These are phyloP conservation scores for Hecatera dysodea DNA, from an alignment of 2,888 invertebrate species.

Conservation along the genomic window DNA sequence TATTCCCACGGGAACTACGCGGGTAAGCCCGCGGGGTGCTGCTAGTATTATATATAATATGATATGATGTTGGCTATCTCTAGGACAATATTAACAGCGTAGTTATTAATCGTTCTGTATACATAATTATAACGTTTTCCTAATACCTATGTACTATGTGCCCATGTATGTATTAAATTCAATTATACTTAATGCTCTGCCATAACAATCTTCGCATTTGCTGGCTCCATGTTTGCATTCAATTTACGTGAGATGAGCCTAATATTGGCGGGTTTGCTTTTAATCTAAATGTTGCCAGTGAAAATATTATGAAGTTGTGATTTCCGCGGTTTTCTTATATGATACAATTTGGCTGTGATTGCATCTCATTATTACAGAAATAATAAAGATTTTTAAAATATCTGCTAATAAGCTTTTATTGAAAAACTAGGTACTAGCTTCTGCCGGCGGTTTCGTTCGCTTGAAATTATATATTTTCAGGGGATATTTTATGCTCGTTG, in stretches of 20 bases:
- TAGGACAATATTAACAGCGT: not conserved
- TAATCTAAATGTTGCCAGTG: constrained; percentile 70
- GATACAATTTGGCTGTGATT: not conserved
- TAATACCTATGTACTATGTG: not conserved
- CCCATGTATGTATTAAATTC: constrained; percentile 41
- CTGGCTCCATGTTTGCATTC: constrained; percentile 70
- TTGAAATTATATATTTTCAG: too few species aligned
- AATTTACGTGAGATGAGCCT: constrained; percentile 69
- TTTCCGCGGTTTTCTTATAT: constrained; percentile 9
- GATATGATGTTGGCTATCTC: not conserved
- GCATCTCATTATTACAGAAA: too few species aligned
- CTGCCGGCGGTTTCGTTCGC: too few species aligned
- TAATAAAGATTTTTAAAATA: not conserved
- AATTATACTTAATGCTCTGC: constrained; percentile 53
- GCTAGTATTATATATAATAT: not conserved
- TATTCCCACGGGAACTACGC: too few species aligned
- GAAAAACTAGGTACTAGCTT: too few species aligned
- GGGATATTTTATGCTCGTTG: too few species aligned
- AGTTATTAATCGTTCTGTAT: not conserved
- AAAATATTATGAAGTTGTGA: constrained; percentile 50
- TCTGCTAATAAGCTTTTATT: too few species aligned
- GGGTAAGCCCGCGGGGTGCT: too few species aligned
- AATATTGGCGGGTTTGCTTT: constrained; percentile 68
- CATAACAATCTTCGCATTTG: constrained; percentile 57
- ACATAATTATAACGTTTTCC: not conserved